Base-by-base conservation (phyloP, 2,888 invertebrate genomes). In the Celastrina argiolus region DNA sequence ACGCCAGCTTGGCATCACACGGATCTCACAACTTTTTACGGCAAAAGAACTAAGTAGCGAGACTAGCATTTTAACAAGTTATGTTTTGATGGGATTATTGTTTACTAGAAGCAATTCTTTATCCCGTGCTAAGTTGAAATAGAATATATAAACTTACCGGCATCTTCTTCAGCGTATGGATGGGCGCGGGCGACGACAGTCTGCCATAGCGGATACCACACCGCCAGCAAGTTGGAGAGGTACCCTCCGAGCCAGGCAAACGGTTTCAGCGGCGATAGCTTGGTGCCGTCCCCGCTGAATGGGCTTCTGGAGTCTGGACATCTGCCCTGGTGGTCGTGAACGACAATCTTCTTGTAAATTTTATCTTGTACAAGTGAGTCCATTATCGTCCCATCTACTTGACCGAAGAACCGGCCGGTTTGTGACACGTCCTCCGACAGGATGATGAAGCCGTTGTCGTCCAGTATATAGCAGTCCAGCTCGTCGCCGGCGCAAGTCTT, bases 301-400 rank as follows among this genome's bases (percentile, higher is more conserved):
- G 94, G 94, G 74, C 93, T 94, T 65, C 93, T 92, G 51, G 94
- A 94, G 75, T 93, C 93, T 0, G 95, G 94, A 78, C 97, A 98
- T 51, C 96, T 93, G 0, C 97, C 97, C 83, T 98, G 98, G 79
- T 97, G 97, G 80, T 98, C 97, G 74, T 96, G 96, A 0, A 97
- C 95, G 0, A 95, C 94, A 1, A 98, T 94, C 81, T 96, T 96
- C 78, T 96, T 96, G 84, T 97, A 98, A 76, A 98, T 97, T 70
- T 96, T 93, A 78, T 97, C 97, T 80, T 97, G 97, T 0, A 98
- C 97, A 65, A 97, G 86, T 0, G 97, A 97, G 84, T 97, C 97
- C 97, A 98, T 97, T 69, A 98, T 97, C 14, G 97, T 97, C 22
- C 97, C 97, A 81, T 98, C 98, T 56, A 98, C 96, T 85, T 97